These are phyloP conservation scores for Nannospalax galili DNA, from an alignment of 2,113 vertebrate genomes.

Conservation along the genomic window DNA sequence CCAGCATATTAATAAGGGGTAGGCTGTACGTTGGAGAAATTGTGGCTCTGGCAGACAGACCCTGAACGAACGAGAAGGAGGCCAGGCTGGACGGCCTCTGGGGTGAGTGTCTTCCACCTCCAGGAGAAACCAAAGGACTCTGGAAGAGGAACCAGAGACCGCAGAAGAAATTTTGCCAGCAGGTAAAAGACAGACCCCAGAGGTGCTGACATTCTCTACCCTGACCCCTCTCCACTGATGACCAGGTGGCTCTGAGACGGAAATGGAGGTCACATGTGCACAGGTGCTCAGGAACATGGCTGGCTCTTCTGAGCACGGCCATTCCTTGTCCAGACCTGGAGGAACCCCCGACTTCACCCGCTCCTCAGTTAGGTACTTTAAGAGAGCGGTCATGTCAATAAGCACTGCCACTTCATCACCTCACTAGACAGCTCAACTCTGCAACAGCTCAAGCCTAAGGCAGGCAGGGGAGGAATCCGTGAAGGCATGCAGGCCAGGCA, in stretches of 20 bases:
- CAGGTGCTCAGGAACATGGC: background rate
- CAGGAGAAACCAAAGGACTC: background rate
- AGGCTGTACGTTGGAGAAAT: background rate
- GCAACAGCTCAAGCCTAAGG: slow-evolving; percentile 1
- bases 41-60: background rate
- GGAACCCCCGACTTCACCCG: background rate
- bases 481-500: background rate
- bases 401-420: background rate
- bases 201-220: background rate
- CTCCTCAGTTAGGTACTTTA: background rate
- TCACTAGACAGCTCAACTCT: slow-evolving; percentile 11
- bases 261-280: background rate
- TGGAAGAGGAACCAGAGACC: background rate
- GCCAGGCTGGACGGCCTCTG: background rate
- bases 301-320: background rate
- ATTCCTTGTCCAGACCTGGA: slow-evolving; percentile 12
- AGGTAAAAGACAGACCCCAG: background rate
- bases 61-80: background rate
- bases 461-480: background rate
- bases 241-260: background rate
- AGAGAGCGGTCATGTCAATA: background rate
- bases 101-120: background rate
- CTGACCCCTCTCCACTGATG: background rate
- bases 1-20: background rate
- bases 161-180: background rate